Evolutionary conservation across 2,888 invertebrate genomes (phyloP), one percentile per base, ranked within the genome.

Genomic region (Meteorus colon): DNA sequence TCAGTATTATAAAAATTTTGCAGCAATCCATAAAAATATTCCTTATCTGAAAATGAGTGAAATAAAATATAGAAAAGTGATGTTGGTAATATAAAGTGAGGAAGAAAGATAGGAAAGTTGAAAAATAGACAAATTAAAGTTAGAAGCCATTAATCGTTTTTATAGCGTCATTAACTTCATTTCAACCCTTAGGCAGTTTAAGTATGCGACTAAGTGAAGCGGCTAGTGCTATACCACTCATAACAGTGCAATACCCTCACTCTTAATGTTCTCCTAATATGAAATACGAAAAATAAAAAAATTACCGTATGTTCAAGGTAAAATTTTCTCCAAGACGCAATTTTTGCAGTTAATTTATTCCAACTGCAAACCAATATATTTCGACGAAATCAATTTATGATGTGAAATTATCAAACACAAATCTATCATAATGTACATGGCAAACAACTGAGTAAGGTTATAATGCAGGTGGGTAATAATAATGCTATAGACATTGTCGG

Each of bases 181-280:
- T 19, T 8, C 55, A 55, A 19, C 55, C 55, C 55, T 55, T 10
- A 55, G 24, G 55, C 55, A 55, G 55, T 55, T 55, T 55, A 24
- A 55, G 55, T 55, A 71, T 65, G 71, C 70, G 60, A 77, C 63
- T 37, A 41, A 27, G 69, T 59, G 74, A 66, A 37, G 59, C 65
- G 75, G 55, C 29, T 75, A 70, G 59, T 63, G 55, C 73, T 75
- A 75, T 73, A 77, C 75, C 69, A 71, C 45, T 71, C 55, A n/a
- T 51, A 24, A 19, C 8, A 55, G 55, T 19, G 19, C 55, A 55
- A 41, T 60, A 51, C 66, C 48, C 34, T 51, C 24, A 10, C 41
- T 34, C 27, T 29, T 59, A 55, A 48, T 66, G 63, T 77, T 78
- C 65, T 55, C 19, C 8, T 24, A 55, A 55, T 55, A 55, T 55